These are phyloP conservation scores for Xylota segnis DNA, from an alignment of 2,888 invertebrate genomes.

Conservation along the genomic window DNA sequence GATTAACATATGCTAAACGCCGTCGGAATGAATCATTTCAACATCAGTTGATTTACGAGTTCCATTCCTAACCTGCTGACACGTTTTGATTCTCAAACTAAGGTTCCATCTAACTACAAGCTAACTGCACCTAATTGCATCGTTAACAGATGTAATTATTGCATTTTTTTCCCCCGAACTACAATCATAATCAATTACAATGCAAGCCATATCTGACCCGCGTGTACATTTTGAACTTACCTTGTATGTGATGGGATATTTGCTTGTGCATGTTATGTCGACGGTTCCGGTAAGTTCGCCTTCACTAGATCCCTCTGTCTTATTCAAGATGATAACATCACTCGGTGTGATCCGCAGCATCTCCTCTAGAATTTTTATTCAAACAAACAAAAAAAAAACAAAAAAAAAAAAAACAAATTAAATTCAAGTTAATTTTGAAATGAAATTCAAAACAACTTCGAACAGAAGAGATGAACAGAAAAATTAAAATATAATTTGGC, in stretches of 20 bases:
- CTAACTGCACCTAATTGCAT: background rate
- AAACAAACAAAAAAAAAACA: constrained; percentile 40
- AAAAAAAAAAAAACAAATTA: background rate
- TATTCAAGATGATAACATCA: constrained; percentile 89
- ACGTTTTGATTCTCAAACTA: no score
- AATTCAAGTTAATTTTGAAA: background rate
- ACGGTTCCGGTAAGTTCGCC: constrained; percentile 89
- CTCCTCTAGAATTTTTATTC: constrained; percentile 83
- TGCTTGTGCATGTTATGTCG: constrained; percentile 89
- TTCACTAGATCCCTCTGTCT: constrained; percentile 83
- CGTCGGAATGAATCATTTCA: background rate
- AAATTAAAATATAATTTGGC: constrained; percentile 15
- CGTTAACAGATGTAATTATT: background rate
- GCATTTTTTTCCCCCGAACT: background rate
- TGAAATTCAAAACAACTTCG: constrained; percentile 10
- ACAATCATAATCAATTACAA: background rate
- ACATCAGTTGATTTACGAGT: no score
- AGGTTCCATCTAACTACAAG: no score
- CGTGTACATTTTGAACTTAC: constrained; percentile 82
- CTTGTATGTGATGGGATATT: constrained; percentile 88
- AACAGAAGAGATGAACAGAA: constrained; percentile 18
- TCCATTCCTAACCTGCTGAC: no score
- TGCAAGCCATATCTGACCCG: background rate
- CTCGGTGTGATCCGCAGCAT: constrained; percentile 88
- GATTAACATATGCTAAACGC: background rate